phyloP scores from a whole-genome alignment of 2,888 invertebrate species.

The Aspidiotus rigidus region DNA sequence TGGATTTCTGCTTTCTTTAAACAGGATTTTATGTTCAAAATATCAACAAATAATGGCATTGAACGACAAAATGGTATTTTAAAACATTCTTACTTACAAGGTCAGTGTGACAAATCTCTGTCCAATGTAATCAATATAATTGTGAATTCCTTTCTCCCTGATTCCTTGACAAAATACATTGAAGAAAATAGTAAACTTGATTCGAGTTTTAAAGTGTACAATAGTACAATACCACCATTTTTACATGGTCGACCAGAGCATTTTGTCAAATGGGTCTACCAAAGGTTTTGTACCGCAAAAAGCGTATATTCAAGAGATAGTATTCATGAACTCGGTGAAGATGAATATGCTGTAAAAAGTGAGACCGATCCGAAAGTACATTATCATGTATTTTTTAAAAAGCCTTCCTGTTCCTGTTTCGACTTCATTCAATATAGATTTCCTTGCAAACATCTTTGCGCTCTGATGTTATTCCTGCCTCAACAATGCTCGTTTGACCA shows the following conservation, averaged over 20 bases:
- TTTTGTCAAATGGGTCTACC: not conserved
- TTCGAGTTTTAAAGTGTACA: not conserved
- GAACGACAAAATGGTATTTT: not conserved
- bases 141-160: not conserved
- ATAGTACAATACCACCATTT: not conserved
- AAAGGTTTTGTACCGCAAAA: not conserved
- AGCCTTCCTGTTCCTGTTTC: not conserved
- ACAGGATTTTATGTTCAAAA: not conserved
- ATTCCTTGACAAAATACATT: not conserved
- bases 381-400: not conserved
- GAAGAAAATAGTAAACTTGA: not conserved
- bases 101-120: not conserved
- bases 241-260: not conserved
- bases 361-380: not conserved
- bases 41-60: not conserved
- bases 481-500: too few species aligned
- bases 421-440: not conserved
- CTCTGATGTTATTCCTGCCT: not conserved
- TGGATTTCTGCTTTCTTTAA: constrained; percentile 6
- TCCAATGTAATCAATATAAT: not conserved
- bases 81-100: not conserved
- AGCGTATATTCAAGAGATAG: not conserved
- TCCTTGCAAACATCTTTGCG: not conserved
- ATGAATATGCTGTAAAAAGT: not conserved
- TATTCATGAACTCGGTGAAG: not conserved